These are phyloP conservation scores for Drosophila incognita DNA, from an alignment of 2,888 invertebrate genomes.

Conservation along the genomic window DNA sequence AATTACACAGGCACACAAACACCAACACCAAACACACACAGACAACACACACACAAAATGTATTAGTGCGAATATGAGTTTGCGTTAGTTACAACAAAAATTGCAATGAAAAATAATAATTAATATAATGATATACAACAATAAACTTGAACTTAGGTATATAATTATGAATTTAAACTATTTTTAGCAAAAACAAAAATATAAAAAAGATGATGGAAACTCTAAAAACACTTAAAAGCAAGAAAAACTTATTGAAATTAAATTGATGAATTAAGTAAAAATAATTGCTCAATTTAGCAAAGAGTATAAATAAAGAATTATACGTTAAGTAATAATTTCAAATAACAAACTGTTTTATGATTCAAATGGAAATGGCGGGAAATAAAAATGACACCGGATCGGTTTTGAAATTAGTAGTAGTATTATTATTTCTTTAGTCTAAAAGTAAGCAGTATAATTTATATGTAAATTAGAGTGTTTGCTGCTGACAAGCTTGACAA, in stretches of 20 bases:
- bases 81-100: constrained; percentile 43
- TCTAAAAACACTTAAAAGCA: constrained; percentile 68
- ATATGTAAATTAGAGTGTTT: neutral
- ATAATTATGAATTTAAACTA: constrained; percentile 80
- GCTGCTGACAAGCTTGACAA: neutral
- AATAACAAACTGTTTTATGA: constrained; percentile 32
- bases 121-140: constrained; percentile 73
- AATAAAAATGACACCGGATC: neutral
- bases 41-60: constrained; percentile 42
- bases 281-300: constrained; percentile 85
- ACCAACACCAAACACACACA: constrained; percentile 23
- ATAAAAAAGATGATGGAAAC: constrained; percentile 48
- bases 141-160: constrained; percentile 77
- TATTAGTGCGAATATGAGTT: constrained; percentile 57
- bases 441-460: neutral
- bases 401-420: neutral
- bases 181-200: constrained; percentile 75
- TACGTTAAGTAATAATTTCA: constrained; percentile 84
- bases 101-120: constrained; percentile 50
- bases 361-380: neutral
- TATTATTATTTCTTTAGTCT: neutral
- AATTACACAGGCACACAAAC: constrained; percentile 32
- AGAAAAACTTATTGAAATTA: constrained; percentile 67
- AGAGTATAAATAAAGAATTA: constrained; percentile 83
- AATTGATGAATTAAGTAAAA: constrained; percentile 77